phyloP scores from a whole-genome alignment of 2,113 vertebrate species.

The Dolichotis patagonum region DNA sequence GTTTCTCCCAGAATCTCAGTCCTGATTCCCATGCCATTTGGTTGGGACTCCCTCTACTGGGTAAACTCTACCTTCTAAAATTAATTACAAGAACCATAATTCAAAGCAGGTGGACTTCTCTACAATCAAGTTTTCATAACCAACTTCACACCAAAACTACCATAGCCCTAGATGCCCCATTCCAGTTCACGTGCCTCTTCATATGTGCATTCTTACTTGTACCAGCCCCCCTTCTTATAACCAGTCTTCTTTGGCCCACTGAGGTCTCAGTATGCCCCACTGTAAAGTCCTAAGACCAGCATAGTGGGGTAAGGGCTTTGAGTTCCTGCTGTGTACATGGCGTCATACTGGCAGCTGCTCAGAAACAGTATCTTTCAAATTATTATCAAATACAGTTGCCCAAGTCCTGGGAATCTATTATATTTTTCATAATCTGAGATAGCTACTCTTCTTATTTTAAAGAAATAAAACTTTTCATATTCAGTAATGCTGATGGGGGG shows the following conservation, averaged over 20 bases:
- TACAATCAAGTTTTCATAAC: background rate
- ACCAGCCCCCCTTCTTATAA: background rate
- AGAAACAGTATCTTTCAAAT: background rate
- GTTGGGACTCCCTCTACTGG: background rate
- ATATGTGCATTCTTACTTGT: background rate
- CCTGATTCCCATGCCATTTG: background rate
- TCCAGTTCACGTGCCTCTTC: background rate
- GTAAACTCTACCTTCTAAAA: background rate
- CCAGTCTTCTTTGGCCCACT: background rate
- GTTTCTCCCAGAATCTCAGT: background rate
- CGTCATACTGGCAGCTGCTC: background rate
- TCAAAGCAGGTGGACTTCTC: background rate
- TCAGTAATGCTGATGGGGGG: background rate
- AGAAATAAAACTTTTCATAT: slow-evolving; percentile 19
- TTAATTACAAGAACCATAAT: background rate
- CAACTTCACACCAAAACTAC: background rate
- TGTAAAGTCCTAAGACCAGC: background rate
- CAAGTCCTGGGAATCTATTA: background rate
- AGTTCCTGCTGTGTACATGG: background rate
- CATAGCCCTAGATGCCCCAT: background rate
- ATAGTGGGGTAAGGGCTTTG: background rate
- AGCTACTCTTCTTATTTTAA: background rate
- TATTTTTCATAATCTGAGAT: background rate
- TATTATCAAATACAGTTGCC: background rate
- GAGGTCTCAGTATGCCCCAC: background rate